Base-by-base conservation (phyloP, 2,888 invertebrate species). In the Callinectes sapidus region DNA sequence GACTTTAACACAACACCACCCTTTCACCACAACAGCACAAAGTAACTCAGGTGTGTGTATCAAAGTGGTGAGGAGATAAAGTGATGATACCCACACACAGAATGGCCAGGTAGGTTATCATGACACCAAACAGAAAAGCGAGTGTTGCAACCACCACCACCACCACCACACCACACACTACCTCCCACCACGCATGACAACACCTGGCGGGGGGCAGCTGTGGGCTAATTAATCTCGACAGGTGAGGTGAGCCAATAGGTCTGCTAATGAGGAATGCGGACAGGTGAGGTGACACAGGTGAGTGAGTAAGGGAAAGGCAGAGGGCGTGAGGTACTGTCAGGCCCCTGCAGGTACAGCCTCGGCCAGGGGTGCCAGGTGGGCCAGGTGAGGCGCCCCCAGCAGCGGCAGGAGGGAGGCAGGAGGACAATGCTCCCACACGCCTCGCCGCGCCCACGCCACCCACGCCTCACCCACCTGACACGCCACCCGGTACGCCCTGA, bases 131-230 rank as follows among this genome's bases (percentile, higher is more conserved):
- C 71, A 77, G n/a, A 2, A 28, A 16, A 1, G 23, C 23, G 23
- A 5, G 61, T 61, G 61, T 18, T 61, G 71, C 71, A 13, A 28
- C n/a, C 71, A 13, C 13, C 13, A 28, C 71, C 28, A 28, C 28
- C 71, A n/a, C 71, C 71, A 77, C 71, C 71, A 71, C 71, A n/a
- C n/a, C n/a, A 71, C 71, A 55, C 55, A 55, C 66, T n/a, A n/a
- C n/a, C 66, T 8, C 66, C 6, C 66, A 71, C 6, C 71, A 28
- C 10, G 28, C 71, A 71, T n/a, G 71, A 71, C 71, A 28, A 23
- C 71, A 77, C 71, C 28, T 77, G 71, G 71, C 10, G 13, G 23
- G 61, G 23, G 71, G 71, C 71, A 77, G 28, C 28, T n/a, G 71
- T 13, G 13, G 71, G 71, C 28, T 10, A 23, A 77, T 1, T 77